These are phyloP conservation scores for Colostygia pectinataria DNA, from an alignment of 2,888 invertebrate genomes.

Conservation along the genomic window DNA sequence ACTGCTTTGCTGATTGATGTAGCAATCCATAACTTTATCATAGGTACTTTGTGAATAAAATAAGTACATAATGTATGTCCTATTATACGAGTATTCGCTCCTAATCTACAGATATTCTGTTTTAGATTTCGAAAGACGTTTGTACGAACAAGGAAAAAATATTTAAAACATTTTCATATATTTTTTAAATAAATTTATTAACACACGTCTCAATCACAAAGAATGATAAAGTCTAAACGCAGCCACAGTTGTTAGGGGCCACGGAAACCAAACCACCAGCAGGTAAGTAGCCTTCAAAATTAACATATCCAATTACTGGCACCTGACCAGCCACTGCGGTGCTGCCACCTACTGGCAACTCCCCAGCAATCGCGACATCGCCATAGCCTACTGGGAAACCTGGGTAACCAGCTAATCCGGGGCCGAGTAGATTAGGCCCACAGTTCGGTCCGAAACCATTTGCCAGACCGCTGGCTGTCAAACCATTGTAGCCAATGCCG, in stretches of 20 bases:
- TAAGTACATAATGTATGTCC: too few relatives aligned
- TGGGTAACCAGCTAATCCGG: constrained; percentile 9
- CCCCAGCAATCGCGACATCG: constrained; percentile 57
- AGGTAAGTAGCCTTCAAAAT: constrained; percentile 67
- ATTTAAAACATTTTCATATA: too few relatives aligned
- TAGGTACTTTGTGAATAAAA: too few relatives aligned
- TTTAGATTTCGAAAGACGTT: too few relatives aligned
- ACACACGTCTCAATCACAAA: neutral
- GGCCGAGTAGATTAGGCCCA: constrained; percentile 9
- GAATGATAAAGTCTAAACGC: constrained; percentile 22
- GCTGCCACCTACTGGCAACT: constrained; percentile 61
- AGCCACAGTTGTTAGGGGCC: constrained; percentile 51
- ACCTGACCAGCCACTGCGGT: constrained; percentile 63
- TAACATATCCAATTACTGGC: constrained; percentile 70
- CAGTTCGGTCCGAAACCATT: constrained; percentile 38
- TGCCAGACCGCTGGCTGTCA: constrained; percentile 14
- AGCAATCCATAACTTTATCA: too few relatives aligned
- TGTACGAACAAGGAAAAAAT: too few relatives aligned
- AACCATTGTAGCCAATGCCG: constrained; percentile 15
- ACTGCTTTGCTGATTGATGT: too few relatives aligned
- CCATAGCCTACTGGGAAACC: constrained; percentile 48
- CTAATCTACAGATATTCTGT: too few relatives aligned
- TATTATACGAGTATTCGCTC: too few relatives aligned
- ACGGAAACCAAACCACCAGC: constrained; percentile 66
- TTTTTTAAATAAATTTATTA: constrained; percentile 9